phyloP scores from a whole-genome alignment of 2,888 invertebrate genomes.

The Scelioninae gen. 1 region DNA sequence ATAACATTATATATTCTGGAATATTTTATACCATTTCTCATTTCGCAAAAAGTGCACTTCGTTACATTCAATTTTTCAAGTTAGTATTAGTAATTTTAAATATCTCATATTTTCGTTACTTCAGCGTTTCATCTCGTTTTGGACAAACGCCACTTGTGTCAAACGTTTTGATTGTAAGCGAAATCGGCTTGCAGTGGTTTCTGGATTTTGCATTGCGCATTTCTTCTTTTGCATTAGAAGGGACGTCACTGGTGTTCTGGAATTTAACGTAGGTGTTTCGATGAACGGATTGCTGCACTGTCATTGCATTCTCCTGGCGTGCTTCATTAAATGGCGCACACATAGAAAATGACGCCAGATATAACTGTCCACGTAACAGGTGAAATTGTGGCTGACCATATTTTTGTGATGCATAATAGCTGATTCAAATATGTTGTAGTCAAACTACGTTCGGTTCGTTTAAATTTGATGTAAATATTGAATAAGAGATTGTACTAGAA shows the following conservation, averaged over 20 bases:
- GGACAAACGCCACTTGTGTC: neutral
- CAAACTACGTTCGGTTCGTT: too few relatives aligned
- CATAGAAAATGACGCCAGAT: slow-evolving; percentile 7
- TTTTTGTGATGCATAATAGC: too few relatives aligned
- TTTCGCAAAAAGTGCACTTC: slow-evolving; percentile 6
- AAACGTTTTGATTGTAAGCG: slow-evolving; percentile 19
- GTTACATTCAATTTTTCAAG: neutral
- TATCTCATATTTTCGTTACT: slow-evolving; percentile 27
- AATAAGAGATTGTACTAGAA: too few relatives aligned
- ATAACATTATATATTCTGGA: neutral
- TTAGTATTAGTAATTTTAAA: slow-evolving; percentile 11
- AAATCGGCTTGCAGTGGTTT: slow-evolving; percentile 9
- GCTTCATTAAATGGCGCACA: slow-evolving; percentile 25
- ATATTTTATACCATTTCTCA: neutral
- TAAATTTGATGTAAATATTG: too few relatives aligned
- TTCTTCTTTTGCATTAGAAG: slow-evolving; percentile 35
- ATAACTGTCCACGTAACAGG: slow-evolving; percentile 32
- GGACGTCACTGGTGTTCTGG: slow-evolving; percentile 15
- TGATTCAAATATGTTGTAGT: too few relatives aligned
- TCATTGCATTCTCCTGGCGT: slow-evolving; percentile 24
- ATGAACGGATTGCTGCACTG: slow-evolving; percentile 21
- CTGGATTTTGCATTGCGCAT: slow-evolving; percentile 15
- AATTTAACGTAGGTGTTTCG: slow-evolving; percentile 28
- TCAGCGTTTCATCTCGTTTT: neutral
- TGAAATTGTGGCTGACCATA: slow-evolving; percentile 25